These are phyloP conservation scores for Austrofundulus limnaeus DNA, from an alignment of 2,113 vertebrate species.

Conservation along the genomic window DNA sequence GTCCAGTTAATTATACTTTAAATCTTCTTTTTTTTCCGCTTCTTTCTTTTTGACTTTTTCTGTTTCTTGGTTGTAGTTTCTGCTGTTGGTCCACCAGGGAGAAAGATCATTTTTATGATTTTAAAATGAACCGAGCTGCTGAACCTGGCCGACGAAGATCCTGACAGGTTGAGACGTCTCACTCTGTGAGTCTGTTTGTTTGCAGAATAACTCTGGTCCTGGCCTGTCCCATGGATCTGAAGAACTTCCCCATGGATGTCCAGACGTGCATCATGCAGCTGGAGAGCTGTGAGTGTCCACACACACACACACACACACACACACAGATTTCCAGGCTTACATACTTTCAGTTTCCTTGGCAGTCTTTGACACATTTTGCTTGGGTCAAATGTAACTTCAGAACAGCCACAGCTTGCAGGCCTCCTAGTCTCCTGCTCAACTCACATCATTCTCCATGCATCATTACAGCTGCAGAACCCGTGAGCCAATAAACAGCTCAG, in stretches of 20 bases:
- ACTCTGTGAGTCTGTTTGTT: constrained; percentile 14
- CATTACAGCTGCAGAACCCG: constrained; percentile 77
- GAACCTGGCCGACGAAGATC: neutral
- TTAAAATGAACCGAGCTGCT: no score
- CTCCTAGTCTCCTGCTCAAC: constrained; percentile 51
- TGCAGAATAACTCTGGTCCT: constrained; percentile 93
- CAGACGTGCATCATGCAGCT: constrained; percentile 99
- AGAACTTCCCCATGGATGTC: constrained; percentile 99
- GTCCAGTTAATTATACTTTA: no score
- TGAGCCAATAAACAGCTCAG: constrained; percentile 77
- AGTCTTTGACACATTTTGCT: constrained; percentile 28
- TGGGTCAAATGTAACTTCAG: constrained; percentile 57
- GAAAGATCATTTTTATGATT: no score
- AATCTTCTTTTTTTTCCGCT: no score
- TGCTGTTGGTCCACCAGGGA: no score
- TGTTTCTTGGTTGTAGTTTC: no score
- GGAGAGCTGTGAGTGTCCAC: constrained; percentile 91
- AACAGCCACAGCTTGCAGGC: constrained; percentile 49
- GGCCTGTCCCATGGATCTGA: constrained; percentile 99
- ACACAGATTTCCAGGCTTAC: constrained; percentile 9
- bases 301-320: constrained; percentile 26
- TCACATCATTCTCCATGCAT: constrained; percentile 77
- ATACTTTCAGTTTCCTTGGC: constrained; percentile 33
- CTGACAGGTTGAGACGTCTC: neutral
- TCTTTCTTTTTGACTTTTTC: no score